These are phyloP conservation scores for Lithobates pipiens DNA, from an alignment of 2,797 vertebrate species.

Conservation along the genomic window DNA sequence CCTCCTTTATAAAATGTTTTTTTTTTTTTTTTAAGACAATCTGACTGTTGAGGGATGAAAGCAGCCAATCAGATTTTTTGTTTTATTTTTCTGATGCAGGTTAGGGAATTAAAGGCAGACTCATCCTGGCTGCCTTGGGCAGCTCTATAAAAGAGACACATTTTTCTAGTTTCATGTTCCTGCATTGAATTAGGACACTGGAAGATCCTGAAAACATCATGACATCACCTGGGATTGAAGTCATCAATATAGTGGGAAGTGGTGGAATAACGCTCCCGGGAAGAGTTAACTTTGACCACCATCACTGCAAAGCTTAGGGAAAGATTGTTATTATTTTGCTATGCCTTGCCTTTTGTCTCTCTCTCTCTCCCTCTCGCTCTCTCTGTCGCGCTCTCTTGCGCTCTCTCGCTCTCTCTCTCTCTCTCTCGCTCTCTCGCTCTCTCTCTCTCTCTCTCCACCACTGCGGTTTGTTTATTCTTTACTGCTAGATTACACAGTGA, in stretches of 20 bases:
- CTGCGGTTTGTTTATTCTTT: constrained; percentile 55
- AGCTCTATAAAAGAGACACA: background rate
- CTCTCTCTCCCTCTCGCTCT: background rate
- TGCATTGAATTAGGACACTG: background rate
- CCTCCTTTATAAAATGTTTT: too few species aligned
- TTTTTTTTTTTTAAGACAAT: background rate
- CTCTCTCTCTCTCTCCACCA: background rate
- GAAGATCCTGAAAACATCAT: background rate
- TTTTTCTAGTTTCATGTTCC: background rate
- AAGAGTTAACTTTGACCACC: constrained; percentile 29
- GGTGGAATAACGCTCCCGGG: background rate
- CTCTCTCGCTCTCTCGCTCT: constrained; percentile 22
- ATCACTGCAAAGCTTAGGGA: constrained; percentile 2
- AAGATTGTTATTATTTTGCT: constrained; percentile 43
- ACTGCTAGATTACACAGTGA: constrained; percentile 56
- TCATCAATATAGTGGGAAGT: background rate
- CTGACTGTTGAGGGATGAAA: background rate
- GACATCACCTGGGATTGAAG: background rate
- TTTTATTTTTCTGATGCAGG: background rate
- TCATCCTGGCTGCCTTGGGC: background rate
- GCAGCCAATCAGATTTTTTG: background rate
- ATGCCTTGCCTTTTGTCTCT: constrained; percentile 42
- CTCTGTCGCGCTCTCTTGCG: background rate
- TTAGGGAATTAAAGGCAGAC: background rate
- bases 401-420: background rate